Evolutionary conservation across 2,888 invertebrate species (phyloP).

Genomic region (Apotomis betuletana): DNA sequence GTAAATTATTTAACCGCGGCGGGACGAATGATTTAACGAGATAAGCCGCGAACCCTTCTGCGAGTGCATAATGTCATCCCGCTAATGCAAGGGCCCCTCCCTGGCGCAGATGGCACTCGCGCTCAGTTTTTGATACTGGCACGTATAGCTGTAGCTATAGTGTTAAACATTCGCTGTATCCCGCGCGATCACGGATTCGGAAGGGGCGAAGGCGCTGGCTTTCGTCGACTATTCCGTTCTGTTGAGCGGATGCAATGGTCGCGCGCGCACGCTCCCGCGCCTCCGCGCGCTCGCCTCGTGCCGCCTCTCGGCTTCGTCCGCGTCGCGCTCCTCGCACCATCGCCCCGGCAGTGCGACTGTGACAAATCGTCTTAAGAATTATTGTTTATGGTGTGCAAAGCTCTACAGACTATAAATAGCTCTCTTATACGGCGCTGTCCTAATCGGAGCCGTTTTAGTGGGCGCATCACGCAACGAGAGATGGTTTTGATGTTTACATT

Average conservation of each 20-base stretch:
- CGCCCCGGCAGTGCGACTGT: slow-evolving; percentile 49
- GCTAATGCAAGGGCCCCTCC: slow-evolving; percentile 79
- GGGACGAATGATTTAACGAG: slow-evolving; percentile 72
- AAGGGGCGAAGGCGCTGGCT: slow-evolving; percentile 79
- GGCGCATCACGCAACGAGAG: slow-evolving; percentile 63
- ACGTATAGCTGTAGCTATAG: slow-evolving; percentile 38
- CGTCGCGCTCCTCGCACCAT: slow-evolving; percentile 47
- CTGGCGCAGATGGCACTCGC: slow-evolving; percentile 79
- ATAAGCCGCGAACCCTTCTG: slow-evolving; percentile 77
- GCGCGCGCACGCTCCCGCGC: slow-evolving; percentile 73
- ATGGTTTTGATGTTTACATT: slow-evolving; percentile 69
- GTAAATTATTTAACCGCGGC: slow-evolving; percentile 67
- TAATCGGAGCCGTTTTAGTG: slow-evolving; percentile 63
- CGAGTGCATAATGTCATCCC: slow-evolving; percentile 82
- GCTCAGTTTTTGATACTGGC: slow-evolving; percentile 72
- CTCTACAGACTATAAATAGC: slow-evolving; percentile 66
- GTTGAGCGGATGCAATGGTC: slow-evolving; percentile 75
- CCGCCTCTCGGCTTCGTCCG: slow-evolving; percentile 48
- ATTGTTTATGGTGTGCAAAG: slow-evolving; percentile 73
- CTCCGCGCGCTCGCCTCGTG: slow-evolving; percentile 60
- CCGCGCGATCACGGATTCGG: slow-evolving; percentile 77
- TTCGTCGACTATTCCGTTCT: slow-evolving; percentile 70
- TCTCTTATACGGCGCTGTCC: slow-evolving; percentile 55
- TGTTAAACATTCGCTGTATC: slow-evolving; percentile 79
- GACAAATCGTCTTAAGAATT: slow-evolving; percentile 70